Percentiles rank a stretch among this genome's conserved stretches.
Evolutionary conservation across 1,140 invertebrate species (phyloP).

Genomic region (Ips typographus): DNA sequence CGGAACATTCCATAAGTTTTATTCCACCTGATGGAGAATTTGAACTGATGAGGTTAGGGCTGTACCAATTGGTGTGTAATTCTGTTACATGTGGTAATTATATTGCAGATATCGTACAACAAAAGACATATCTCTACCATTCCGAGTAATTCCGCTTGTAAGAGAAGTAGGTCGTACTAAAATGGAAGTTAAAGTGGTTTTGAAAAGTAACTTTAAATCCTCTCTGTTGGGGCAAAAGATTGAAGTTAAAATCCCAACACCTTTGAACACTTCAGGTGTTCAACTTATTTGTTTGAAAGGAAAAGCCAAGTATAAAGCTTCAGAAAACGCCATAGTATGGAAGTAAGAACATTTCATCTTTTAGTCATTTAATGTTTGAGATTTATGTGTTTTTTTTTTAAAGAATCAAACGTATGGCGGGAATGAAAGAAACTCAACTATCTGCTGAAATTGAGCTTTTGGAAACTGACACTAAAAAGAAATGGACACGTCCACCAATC

Average conservation of each 20-base stretch:
- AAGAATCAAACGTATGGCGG: constrained; percentile 99
- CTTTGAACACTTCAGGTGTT: constrained; percentile 97
- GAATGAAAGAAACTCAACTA: constrained; percentile 99
- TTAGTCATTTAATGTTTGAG: background rate
- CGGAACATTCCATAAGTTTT: constrained; percentile 99
- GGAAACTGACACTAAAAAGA: constrained; percentile 98
- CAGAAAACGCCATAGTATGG: constrained; percentile 99
- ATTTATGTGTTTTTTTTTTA: constrained; percentile 40
- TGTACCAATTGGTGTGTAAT: background rate
- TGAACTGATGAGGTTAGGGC: constrained; percentile 91
- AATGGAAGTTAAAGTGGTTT: constrained; percentile 99
- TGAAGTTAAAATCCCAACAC: constrained; percentile 98
- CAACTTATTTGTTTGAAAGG: constrained; percentile 99
- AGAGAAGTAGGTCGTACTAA: constrained; percentile 97
- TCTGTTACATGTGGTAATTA: constrained; percentile 2
- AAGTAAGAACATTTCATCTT: constrained; percentile 69
- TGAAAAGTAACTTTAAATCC: constrained; percentile 99
- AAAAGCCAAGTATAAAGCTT: constrained; percentile 99
- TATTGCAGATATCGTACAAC: constrained; percentile 90
- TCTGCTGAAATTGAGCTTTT: constrained; percentile 99
- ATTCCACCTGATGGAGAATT: constrained; percentile 99
- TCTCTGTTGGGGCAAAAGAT: constrained; percentile 98
- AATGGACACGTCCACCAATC: constrained; percentile 99
- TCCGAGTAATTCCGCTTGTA: constrained; percentile 98
- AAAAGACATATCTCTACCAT: constrained; percentile 99